phyloP scores from a whole-genome alignment of 2,888 invertebrate species.

The Nysson spinosus region DNA sequence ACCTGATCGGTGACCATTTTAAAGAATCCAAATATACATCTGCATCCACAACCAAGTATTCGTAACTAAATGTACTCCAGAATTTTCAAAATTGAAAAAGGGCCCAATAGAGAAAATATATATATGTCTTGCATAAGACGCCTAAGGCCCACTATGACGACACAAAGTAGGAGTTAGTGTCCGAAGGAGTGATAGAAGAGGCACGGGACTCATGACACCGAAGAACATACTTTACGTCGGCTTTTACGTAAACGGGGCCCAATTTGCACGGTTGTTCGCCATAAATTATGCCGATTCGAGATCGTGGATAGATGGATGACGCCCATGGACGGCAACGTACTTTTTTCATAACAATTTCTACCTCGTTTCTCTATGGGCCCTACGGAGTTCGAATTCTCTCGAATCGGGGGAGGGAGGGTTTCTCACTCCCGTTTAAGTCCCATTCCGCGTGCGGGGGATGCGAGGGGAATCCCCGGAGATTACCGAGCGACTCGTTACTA shows the following conservation, averaged over 20 bases:
- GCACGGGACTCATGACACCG: constrained; percentile 24
- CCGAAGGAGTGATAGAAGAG: constrained; percentile 29
- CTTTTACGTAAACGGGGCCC: constrained; percentile 50
- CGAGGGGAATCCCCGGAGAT: constrained; percentile 65
- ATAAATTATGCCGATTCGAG: constrained; percentile 62
- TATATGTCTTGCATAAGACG: too few species aligned
- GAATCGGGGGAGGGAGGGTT: too few species aligned
- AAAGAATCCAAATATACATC: too few species aligned
- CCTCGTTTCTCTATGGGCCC: not conserved
- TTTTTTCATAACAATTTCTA: constrained; percentile 8
- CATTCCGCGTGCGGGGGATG: too few species aligned
- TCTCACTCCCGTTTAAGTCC: too few species aligned
- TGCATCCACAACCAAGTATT: too few species aligned
- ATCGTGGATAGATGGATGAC: constrained; percentile 56
- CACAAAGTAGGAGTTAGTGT: constrained; percentile 16
- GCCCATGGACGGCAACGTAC: constrained; percentile 58
- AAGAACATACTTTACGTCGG: constrained; percentile 43
- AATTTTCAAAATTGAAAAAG: too few species aligned
- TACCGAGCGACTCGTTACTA: constrained; percentile 73
- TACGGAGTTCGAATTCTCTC: not conserved
- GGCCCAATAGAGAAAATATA: too few species aligned
- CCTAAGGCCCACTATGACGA: too few species aligned
- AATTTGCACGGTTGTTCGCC: constrained; percentile 51
- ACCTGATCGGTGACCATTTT: too few species aligned
- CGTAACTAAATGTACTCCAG: too few species aligned